phyloP scores from a whole-genome alignment of 2,113 vertebrate species.

The Chloropsis cyanopogon region DNA sequence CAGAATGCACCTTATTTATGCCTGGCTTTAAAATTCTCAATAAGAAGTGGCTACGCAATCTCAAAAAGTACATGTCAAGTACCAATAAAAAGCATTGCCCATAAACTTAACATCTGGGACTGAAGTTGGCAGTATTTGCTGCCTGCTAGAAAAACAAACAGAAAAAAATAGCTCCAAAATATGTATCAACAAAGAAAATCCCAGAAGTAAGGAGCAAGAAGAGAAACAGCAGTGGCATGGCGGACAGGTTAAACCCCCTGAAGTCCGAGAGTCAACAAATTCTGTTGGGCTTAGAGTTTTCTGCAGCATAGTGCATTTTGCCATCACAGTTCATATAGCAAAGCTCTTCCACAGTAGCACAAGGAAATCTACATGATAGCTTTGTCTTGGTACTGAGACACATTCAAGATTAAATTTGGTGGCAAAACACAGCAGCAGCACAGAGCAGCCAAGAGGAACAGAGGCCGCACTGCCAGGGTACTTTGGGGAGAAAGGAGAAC shows the following conservation, averaged over 20 bases:
- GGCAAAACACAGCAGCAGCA: accelerated
- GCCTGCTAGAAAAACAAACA: background rate
- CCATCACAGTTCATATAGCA: background rate
- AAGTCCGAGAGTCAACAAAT: background rate
- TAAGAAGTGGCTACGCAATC: background rate
- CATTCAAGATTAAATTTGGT: background rate
- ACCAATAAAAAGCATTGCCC: background rate
- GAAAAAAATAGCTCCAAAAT: background rate
- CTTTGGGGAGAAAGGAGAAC: background rate
- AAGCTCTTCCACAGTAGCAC: background rate
- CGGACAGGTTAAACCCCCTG: background rate
- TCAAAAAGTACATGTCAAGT: background rate
- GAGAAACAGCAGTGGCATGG: background rate
- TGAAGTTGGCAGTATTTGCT: background rate
- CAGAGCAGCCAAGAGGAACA: background rate
- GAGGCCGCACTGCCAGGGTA: background rate
- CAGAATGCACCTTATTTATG: background rate
- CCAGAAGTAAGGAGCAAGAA: background rate
- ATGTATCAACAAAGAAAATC: background rate
- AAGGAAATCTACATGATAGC: background rate
- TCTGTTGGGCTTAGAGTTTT: background rate
- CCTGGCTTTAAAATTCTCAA: background rate
- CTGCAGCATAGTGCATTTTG: background rate
- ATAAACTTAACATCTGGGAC: background rate
- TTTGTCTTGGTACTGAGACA: background rate